phyloP scores from a whole-genome alignment of 2,797 vertebrate species.

The Aplochiton taeniatus region DNA sequence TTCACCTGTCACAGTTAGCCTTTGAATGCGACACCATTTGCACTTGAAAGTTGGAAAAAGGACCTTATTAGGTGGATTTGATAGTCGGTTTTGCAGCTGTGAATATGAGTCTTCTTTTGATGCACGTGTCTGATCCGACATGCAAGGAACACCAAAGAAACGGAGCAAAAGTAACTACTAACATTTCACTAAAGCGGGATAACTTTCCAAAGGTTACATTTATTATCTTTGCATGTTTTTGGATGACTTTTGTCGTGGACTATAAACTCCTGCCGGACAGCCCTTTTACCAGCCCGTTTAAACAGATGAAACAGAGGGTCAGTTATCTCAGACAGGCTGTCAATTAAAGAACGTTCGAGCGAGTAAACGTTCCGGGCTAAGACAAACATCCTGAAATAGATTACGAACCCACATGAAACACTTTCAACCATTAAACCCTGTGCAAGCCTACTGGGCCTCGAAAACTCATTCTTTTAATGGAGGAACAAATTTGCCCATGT shows the following conservation, averaged over 20 bases:
- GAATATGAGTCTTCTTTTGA: conserved; percentile 2
- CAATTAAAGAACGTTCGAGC: no score
- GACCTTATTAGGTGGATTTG: conserved; percentile 15
- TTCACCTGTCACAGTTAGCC: conserved; percentile 20
- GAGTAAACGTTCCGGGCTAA: conserved; percentile 10
- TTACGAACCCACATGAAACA: conserved; percentile 19
- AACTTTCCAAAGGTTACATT: neutral
- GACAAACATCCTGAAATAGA: conserved; percentile 47
- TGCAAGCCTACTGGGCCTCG: no score
- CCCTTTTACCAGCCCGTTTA: neutral
- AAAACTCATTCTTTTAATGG: conserved; percentile 6
- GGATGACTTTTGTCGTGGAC: neutral
- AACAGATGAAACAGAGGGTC: conserved; percentile 29
- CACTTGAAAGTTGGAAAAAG: conserved; percentile 34
- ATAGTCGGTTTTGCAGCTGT: conserved; percentile 1
- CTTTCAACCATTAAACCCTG: conserved; percentile 2
- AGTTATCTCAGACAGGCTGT: no score
- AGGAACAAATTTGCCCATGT: conserved; percentile 19
- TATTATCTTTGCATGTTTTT: neutral
- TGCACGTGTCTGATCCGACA: neutral
- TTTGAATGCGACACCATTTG: conserved; percentile 28
- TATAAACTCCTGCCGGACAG: neutral
- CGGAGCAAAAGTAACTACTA: neutral
- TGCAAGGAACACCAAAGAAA: neutral
- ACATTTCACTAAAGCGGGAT: neutral